Base-by-base conservation (phyloP, 1,140 invertebrate genomes). In the Psix sp. region DNA sequence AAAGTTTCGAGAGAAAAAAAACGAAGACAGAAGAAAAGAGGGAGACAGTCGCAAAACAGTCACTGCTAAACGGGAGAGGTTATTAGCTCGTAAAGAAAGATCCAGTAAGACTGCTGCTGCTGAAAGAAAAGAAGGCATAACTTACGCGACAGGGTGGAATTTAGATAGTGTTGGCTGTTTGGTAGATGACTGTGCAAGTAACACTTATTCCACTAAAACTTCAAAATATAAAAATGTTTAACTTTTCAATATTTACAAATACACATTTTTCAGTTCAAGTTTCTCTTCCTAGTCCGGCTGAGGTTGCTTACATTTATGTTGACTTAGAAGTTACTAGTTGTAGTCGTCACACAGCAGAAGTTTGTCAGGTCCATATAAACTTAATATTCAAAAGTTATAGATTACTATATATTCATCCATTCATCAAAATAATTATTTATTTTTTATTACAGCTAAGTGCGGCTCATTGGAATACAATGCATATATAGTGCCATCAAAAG, bases 401-500 rank as follows among this genome's bases (percentile, higher is more conserved):
- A 20, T 42, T 14, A 29, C 46, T 36, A 16, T 33, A n/a, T n/a
- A n/a, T n/a, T n/a, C n/a, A n/a, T n/a, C n/a, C n/a, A n/a, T 40
- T 24, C 7, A 24, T 24, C 3, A 24, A 38, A 31, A 10, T 24
- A 4, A 3, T 3, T 7, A 24, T 24, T 38, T 51, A n/a, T 46
- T 14, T 24, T 16, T 52, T 39, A 52, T 65, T 29, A 42, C 51
- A 14, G 43, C 51, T 26, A 38, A 35, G 14, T 13, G 26, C 17
- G 42, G 26, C 2, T 10, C 26, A 9, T 33, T 49, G 13, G 17
- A 26, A 20, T 72, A 46, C 11, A 38, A 52, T 38, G 13, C 38
- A 9, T 66, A 73, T 24, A 60, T 66, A 9, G 24, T 60, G n/a
- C 60, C 70, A 16, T 14, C 20, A n/a, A 73, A 52, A 48, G 13